Conservation (phyloP, 2,797 vertebrate genomes). For the Cygnus olor region DNA sequence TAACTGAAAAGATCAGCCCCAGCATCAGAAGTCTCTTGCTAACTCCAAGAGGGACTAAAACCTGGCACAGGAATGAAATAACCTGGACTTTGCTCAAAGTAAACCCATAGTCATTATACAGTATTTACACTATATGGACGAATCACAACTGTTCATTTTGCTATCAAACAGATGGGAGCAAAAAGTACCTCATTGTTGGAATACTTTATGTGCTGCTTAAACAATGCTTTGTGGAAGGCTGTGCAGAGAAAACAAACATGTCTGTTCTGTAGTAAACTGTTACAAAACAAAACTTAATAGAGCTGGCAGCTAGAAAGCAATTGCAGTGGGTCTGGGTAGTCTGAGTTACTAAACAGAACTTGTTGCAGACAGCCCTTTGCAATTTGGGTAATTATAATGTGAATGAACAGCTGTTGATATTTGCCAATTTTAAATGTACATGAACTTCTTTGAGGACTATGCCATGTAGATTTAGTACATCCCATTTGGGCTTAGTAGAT, state of each 20-base stretch:
- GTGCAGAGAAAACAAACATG: constrained; percentile 43
- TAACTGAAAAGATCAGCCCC: background rate
- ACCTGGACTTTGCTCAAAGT: constrained; percentile 14
- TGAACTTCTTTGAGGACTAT: background rate
- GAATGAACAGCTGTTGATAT: constrained; percentile 21
- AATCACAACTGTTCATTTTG: constrained; percentile 37
- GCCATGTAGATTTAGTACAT: background rate
- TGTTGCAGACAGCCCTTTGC: background rate
- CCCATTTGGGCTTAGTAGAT: background rate
- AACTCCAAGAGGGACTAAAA: background rate
- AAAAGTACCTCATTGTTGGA: constrained; percentile 35
- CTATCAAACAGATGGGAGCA: constrained; percentile 55
- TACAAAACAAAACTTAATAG: constrained; percentile 5
- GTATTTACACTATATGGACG: constrained; percentile 3
- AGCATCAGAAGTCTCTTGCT: background rate
- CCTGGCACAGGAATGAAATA: background rate
- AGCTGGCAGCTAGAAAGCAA: constrained; percentile 25
- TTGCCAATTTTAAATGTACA: background rate
- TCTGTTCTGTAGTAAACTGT: constrained; percentile 18
- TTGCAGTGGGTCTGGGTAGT: background rate
- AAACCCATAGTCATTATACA: background rate
- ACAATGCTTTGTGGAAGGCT: constrained; percentile 51
- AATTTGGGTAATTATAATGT: background rate
- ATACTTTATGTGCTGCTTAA: constrained; percentile 53
- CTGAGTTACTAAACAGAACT: background rate